Evolutionary conservation across 2,888 invertebrate genomes (phyloP).

Genomic region (Carcina quercana): DNA sequence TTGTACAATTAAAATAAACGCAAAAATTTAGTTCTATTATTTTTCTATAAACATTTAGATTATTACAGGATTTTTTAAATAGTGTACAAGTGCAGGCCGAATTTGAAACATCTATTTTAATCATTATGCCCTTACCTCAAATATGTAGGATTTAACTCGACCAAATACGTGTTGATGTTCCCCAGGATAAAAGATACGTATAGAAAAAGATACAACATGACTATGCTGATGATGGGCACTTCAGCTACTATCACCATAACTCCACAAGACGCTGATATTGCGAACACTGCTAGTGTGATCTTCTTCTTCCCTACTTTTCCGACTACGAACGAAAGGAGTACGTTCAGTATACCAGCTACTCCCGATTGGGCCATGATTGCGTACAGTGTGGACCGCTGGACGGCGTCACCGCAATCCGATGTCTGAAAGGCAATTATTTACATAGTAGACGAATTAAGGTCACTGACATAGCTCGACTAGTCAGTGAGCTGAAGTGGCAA

Average conservation of each 20-base stretch:
- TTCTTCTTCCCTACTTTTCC: conserved; percentile 40
- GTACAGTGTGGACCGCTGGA: conserved; percentile 44
- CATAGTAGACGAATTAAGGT: too few species aligned
- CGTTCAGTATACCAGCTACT: conserved; percentile 27
- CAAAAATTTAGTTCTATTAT: too few species aligned
- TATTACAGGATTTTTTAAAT: too few species aligned
- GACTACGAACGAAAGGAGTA: conserved; percentile 44
- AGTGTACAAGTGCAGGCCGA: too few species aligned
- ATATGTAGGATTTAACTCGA: conserved; percentile 57
- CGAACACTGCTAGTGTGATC: conserved; percentile 38
- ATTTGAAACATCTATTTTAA: too few species aligned
- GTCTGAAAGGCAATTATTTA: conserved; percentile 23
- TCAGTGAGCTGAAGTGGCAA: too few species aligned
- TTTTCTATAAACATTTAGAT: too few species aligned
- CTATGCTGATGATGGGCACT: conserved; percentile 44
- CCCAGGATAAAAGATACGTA: conserved; percentile 50
- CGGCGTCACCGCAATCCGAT: conserved; percentile 37
- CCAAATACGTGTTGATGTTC: conserved; percentile 50
- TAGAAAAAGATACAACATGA: conserved; percentile 45
- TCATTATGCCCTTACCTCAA: too few species aligned
- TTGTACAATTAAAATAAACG: too few species aligned
- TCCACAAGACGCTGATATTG: conserved; percentile 31
- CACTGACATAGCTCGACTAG: too few species aligned
- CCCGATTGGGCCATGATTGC: conserved; percentile 52
- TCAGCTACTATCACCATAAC: conserved; percentile 36